Conservation (phyloP, 1,140 invertebrate species). For the Bombus polaris region DNA sequence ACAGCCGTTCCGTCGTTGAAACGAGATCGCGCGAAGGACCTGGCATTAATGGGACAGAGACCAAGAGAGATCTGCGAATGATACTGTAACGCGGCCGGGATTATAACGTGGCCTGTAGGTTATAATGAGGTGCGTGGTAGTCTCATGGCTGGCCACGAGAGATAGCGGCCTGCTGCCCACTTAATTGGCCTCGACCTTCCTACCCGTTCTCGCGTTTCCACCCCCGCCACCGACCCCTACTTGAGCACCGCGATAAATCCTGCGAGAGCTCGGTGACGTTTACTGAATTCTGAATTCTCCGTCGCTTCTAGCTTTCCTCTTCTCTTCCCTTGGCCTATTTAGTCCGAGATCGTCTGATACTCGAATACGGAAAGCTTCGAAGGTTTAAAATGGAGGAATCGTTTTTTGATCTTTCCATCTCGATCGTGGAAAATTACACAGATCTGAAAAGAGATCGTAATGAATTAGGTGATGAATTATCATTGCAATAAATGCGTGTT, state of each 20-base stretch:
- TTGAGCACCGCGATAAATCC: constrained; percentile 35
- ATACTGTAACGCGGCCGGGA: constrained; percentile 72
- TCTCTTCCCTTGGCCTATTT: not conserved
- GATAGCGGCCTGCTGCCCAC: constrained; percentile 71
- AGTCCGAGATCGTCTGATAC: not conserved
- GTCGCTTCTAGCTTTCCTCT: not conserved
- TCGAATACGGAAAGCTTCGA: no score
- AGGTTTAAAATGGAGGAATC: not conserved
- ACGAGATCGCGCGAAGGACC: constrained; percentile 28
- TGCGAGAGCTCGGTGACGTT: constrained; percentile 17
- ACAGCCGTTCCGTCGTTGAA: constrained; percentile 53
- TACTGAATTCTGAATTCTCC: constrained; percentile 18
- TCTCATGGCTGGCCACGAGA: constrained; percentile 72
- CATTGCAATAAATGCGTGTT: not conserved
- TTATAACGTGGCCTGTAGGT: constrained; percentile 71
- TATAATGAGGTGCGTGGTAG: constrained; percentile 76
- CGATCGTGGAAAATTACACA: not conserved
- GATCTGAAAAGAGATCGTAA: not conserved
- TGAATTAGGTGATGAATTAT: no score
- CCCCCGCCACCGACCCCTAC: constrained; percentile 23
- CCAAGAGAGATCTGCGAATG: constrained; percentile 66
- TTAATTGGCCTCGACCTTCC: constrained; percentile 73
- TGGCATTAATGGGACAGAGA: constrained; percentile 11
- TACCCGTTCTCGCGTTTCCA: constrained; percentile 59
- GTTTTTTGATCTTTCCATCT: not conserved